phyloP scores from a whole-genome alignment of 2,888 invertebrate genomes.

The Agrotis exclamationis region DNA sequence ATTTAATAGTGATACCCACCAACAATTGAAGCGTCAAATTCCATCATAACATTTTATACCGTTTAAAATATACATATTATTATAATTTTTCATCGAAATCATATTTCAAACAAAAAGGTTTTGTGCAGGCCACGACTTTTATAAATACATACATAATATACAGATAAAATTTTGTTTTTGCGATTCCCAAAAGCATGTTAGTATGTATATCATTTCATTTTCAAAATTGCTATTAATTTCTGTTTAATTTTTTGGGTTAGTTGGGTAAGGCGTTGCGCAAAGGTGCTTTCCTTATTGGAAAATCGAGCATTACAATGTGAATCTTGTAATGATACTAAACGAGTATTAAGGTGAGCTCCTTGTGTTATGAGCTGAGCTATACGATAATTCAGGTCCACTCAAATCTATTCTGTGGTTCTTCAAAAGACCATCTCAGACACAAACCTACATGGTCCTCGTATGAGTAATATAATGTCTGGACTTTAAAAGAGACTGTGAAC shows the following conservation, averaged over 20 bases:
- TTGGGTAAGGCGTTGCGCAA: background rate
- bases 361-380: too few species aligned
- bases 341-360: too few species aligned
- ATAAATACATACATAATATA: slow-evolving; percentile 15
- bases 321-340: too few species aligned
- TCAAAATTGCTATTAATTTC: background rate
- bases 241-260: background rate
- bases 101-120: background rate
- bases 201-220: slow-evolving; percentile 1
- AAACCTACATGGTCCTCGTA: too few species aligned
- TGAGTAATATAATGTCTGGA: too few species aligned
- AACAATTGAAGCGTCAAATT: slow-evolving; percentile 24
- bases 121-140: slow-evolving; percentile 13
- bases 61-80: slow-evolving; percentile 2
- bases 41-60: slow-evolving; percentile 3
- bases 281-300: too few species aligned
- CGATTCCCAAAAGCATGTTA: slow-evolving; percentile 20
- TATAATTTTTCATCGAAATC: background rate
- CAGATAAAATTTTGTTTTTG: background rate
- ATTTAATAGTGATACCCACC: too few species aligned
- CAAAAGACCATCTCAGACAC: too few species aligned
- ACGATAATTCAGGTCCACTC: too few species aligned
- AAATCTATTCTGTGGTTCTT: too few species aligned
- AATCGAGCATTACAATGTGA: too few species aligned
- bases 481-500: too few species aligned